Base-by-base conservation (phyloP, 2,888 invertebrate species). In the Darwinula stevensoni region DNA sequence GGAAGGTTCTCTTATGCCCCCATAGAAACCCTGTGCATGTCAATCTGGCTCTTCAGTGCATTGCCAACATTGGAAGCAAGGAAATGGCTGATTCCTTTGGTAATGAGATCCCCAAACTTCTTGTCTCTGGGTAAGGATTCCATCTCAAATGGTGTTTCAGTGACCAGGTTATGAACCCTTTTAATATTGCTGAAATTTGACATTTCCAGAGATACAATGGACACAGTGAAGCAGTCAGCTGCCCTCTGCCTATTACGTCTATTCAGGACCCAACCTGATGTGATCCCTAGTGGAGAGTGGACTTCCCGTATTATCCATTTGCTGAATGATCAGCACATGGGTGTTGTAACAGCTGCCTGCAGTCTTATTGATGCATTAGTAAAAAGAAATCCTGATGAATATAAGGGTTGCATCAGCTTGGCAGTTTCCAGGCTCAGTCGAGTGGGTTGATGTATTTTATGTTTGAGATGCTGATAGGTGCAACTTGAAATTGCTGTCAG, bases 51-150 rank as follows among this genome's bases (percentile, higher is more conserved):
- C 62, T 99, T 41, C 94, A 99, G 56, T 99, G 97, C 55, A 94
- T 99, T 48, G 94, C 97, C 33, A 99, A 99, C 54, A 94, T 99
- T 52, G 97, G 97, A 35, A 88, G 86, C 51, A 73, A 80, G 47
- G 97, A 99, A 51, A 99, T 99, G 97, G 94, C 91, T n/a, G 94
- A 97, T 53, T 88, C 88, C 29, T 91, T 97, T 56, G 80, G 84
- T 33, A 75, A 73, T 43, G 97, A 97, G 53, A 88, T 99, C 50
- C 97, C 97, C 37, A 91, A 88, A 53, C 61, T 99, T 33, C 66
- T 99, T 39, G 91, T 99, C 22, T 94, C 94, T 36, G 94, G 86
- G 73, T 73, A 56, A 49, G 57, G 47, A 31, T n/a, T n/a, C n/a
- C n/a, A n/a, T n/a, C 32, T 5, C 14, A 11, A 22, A 34, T 13